Evolutionary conservation across 1,140 invertebrate species (phyloP), one percentile per base, ranked within the genome.

Genomic region (Hydropsyche tenuis): DNA sequence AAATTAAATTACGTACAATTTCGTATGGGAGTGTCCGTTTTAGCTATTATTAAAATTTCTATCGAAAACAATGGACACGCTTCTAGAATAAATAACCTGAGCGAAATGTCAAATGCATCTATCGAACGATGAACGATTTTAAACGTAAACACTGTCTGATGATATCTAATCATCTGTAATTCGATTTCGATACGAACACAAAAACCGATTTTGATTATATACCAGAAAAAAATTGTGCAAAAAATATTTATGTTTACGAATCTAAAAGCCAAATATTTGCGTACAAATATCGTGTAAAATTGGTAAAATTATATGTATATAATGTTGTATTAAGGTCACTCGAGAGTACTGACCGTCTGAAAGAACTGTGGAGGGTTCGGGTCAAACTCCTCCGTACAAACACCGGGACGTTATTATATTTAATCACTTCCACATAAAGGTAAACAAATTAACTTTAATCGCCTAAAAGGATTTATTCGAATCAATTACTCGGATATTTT

Each of bases 401-500:
- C 48, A 20, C 48, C n/a, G 46, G 48, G 48, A 53, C 48, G 16
- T 20, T 16, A 53, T 53, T 16, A 53, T 20, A 53, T 9, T 53
- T 53, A 53, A 53, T 53, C 48, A 2, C 48, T 53, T 53, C 20
- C 48, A 53, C 48, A 53, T 53, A 53, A 53, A 20, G 48, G 48
- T 53, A 53, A 53, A 53, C 48, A 53, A 20, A 18, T 18, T 53
- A 53, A 53, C 20, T 53, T n/a, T 16, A 16, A 46, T 46, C 45
- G 45, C 18, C 2, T 2, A 46, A 12, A 46, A n/a, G 2, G 2
- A 46, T 12, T 4, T 46, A 46, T 12, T 3, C 11, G 12, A 16
- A 12, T 12, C 11, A 46, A 46, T 46, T 53, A 9, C 48, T 20
- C n/a, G 48, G 1, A 53, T 1, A 2, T 53, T 18, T 16, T 7